Percentiles rank a stretch among this genome's conserved stretches.
Conservation (phyloP, 2,888 invertebrate genomes). For the Dexiosoma caninum region DNA sequence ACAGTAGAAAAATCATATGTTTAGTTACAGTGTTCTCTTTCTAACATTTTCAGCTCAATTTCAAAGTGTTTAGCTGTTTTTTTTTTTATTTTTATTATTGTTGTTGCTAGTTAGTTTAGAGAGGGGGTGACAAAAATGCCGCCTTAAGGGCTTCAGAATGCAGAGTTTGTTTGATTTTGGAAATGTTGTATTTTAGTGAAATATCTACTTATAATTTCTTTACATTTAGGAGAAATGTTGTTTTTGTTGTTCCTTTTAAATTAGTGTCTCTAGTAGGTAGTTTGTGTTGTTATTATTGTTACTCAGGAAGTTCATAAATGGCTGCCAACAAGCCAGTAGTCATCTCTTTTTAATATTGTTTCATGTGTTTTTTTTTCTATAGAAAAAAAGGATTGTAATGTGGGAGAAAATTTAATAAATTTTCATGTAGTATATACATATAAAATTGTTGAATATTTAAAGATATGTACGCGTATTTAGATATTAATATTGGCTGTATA, state of each 20-base stretch:
- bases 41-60: constrained; percentile 56
- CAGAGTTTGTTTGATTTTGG: constrained; percentile 3
- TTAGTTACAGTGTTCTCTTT: constrained; percentile 61
- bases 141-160: constrained; percentile 9
- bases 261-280: constrained; percentile 52
- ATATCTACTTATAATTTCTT: not conserved
- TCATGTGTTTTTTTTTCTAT: not conserved
- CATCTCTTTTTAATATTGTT: constrained; percentile 53
- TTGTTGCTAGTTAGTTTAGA: not conserved
- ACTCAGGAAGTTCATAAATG: constrained; percentile 40
- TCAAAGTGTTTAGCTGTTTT: constrained; percentile 4
- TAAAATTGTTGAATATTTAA: no score
- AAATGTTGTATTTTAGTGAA: not conserved
- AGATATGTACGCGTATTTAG: no score
- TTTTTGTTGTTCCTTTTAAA: constrained; percentile 37
- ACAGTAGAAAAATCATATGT: constrained; percentile 57
- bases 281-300: constrained; percentile 43
- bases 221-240: not conserved
- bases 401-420: not conserved
- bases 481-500: no score
- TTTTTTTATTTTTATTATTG: constrained; percentile 1
- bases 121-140: not conserved
- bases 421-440: no score
- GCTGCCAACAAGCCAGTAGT: constrained; percentile 55
- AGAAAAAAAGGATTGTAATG: not conserved